Evolutionary conservation across 2,113 vertebrate genomes (phyloP).

Genomic region (Trochalopteron elliotii): DNA sequence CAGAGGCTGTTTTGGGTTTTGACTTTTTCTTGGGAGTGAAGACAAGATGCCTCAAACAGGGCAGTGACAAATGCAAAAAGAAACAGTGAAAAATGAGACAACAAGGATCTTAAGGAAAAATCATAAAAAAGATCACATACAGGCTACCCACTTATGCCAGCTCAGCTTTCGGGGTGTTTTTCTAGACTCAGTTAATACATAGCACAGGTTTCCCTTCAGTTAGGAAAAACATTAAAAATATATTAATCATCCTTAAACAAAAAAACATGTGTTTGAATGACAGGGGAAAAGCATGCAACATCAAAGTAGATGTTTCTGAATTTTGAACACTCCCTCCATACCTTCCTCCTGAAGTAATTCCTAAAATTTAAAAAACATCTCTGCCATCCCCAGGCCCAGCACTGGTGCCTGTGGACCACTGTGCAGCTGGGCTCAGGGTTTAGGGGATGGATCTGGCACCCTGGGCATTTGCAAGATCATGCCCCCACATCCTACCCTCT

Average conservation of each 20-base stretch:
- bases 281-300: neutral
- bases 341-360: neutral
- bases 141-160: conserved; percentile 41
- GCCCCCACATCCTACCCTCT: neutral
- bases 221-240: conserved; percentile 57
- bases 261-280: conserved; percentile 50
- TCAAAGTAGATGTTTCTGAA: conserved; percentile 15
- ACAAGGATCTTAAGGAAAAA: conserved; percentile 39
- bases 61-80: conserved; percentile 45
- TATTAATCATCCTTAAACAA: conserved; percentile 69
- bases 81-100: conserved; percentile 53
- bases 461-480: rapidly evolving
- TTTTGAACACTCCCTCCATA: neutral
- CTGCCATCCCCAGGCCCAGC: neutral
- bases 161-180: conserved; percentile 45
- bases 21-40: conserved; percentile 31
- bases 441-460: rapidly evolving
- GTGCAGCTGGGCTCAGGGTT: neutral
- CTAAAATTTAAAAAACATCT: neutral
- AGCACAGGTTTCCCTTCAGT: conserved; percentile 56
- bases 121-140: conserved; percentile 42
- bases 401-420: neutral
- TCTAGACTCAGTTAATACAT: conserved; percentile 54
- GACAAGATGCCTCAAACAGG: conserved; percentile 25
- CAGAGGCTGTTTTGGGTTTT: neutral